Base-by-base conservation (phyloP, 2,888 invertebrate species). In the Heliconius aoede region DNA sequence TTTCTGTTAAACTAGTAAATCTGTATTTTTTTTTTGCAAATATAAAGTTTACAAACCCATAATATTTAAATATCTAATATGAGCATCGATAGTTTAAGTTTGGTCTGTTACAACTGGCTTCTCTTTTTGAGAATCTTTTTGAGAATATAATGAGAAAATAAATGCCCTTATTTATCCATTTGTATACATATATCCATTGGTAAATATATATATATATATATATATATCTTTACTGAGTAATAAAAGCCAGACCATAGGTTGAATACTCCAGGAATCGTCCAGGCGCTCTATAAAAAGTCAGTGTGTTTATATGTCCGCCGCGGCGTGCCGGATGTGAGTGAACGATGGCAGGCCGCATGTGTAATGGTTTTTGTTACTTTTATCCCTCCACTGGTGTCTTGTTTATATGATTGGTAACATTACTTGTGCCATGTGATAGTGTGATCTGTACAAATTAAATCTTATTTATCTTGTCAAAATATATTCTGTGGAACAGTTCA, bases 281-380 rank as follows among this genome's bases (percentile, higher is more conserved):
- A 77, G 90, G 85, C 91, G 86, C 86, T 90, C 92, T 92, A 92
- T 93, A 92, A 93, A 93, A 92, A 92, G 89, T 90, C 84, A 78
- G 88, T 88, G 88, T 92, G 92, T 93, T 93, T 93, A 93, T 88
- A 86, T 81, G 85, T 84, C 83, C 83, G 85, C 89, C 80, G 74
- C 76, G 76, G 76, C 80, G 76, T 80, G 81, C 84, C 84, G 93
- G 91, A 92, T 92, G 88, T 88, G 90, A 88, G 86, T 86, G 85
- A 83, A 81, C 86, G 82, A 76, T 76, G 77, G 79, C 77, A 78
- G 74, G 76, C 82, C 81, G 78, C 80, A 90, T 89, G 90, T 87
- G 86, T 89, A 87, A 86, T 89, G 85, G 86, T 86, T 89, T 88
- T 87, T 87, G 85, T 86, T 84, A 83, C 81, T 83, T 82, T 83